Conservation (phyloP, 2,113 vertebrate genomes). For the Centrocercus urophasianus region DNA sequence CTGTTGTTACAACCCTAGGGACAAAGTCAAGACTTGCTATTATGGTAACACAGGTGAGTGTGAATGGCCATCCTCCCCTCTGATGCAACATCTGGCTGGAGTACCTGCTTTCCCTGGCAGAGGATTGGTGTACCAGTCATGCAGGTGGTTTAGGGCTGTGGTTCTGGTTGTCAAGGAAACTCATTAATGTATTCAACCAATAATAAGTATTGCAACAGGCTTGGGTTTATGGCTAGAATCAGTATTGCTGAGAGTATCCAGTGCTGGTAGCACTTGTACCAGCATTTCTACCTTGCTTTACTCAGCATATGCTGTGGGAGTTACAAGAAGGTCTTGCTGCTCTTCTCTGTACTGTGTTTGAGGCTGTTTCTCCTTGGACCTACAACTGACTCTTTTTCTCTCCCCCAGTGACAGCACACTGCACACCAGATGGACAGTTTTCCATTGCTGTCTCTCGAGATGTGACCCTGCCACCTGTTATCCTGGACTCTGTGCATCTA, state of each 20-base stretch:
- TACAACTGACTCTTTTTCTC: background rate
- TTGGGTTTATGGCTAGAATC: background rate
- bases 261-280: background rate
- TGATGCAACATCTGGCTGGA: background rate
- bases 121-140: background rate
- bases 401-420: conserved; percentile 68
- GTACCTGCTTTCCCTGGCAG: background rate
- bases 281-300: background rate
- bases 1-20: conserved; percentile 59
- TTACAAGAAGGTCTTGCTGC: background rate
- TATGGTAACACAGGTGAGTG: conserved; percentile 71
- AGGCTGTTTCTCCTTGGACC: background rate
- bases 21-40: conserved; percentile 60
- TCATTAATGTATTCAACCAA: background rate
- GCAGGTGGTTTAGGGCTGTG: background rate
- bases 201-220: background rate
- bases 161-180: background rate
- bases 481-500: conserved; percentile 60
- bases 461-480: conserved; percentile 40
- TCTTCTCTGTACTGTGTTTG: background rate
- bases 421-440: conserved; percentile 57
- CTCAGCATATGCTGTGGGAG: background rate
- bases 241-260: fast-evolving
- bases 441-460: conserved; percentile 52
- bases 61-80: background rate